A percentile compares a stretch with the other conserved stretches of the same genome.
Conservation (phyloP, 2,888 invertebrate genomes). For the Drosophila meridiana region DNA sequence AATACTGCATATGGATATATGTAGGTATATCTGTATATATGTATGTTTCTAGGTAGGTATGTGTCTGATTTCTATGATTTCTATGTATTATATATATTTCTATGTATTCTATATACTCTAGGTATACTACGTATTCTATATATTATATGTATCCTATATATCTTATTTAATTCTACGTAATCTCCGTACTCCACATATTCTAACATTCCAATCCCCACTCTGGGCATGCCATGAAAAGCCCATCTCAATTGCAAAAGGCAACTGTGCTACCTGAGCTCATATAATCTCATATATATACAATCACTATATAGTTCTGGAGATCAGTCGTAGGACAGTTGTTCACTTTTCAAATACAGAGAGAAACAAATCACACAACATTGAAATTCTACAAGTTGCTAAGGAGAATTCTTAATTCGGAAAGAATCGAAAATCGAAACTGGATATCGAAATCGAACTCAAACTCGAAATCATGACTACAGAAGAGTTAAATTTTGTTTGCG, state of each 20-base stretch:
- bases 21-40: background rate
- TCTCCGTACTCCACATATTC: background rate
- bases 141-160: background rate
- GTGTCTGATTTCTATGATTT: background rate
- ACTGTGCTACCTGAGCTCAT: background rate
- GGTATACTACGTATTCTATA: background rate
- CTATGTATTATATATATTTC: background rate
- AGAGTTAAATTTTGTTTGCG: slow-evolving; percentile 12
- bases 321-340: background rate
- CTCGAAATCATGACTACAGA: slow-evolving; percentile 27
- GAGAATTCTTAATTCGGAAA: background rate
- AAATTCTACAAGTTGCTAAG: background rate
- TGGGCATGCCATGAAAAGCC: slow-evolving; percentile 1
- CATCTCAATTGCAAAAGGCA: background rate
- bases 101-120: background rate
- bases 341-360: background rate
- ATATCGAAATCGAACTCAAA: background rate
- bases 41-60: background rate
- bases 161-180: background rate
- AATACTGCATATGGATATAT: too few relatives aligned
- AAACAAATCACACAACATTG: slow-evolving; percentile 11
- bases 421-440: background rate
- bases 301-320: background rate
- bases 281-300: background rate
- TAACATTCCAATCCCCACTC: background rate